Conservation (phyloP, 2,797 vertebrate species). For the Synaphobranchus kaupii region DNA sequence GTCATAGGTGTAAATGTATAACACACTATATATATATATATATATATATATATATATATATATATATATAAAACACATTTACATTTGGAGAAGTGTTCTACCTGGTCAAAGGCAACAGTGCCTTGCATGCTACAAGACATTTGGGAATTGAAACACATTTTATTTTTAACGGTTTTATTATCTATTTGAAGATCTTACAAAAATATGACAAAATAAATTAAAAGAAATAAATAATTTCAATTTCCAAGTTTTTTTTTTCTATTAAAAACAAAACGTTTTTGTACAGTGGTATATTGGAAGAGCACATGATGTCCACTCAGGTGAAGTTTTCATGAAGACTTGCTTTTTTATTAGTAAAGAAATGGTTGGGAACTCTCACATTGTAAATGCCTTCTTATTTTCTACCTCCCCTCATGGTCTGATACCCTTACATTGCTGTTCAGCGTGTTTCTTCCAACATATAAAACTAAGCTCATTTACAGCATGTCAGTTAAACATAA, state of each 20-base stretch:
- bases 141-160: conserved; percentile 44
- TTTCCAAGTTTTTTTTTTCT: conserved; percentile 68
- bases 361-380: conserved; percentile 52
- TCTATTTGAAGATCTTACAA: conserved; percentile 97
- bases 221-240: conserved; percentile 94
- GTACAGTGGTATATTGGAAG: conserved; percentile 76
- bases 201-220: conserved; percentile 99
- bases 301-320: conserved; percentile 62
- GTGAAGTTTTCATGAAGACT: conserved; percentile 64
- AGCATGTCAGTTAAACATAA: conserved; percentile 24
- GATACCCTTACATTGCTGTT: background rate
- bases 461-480: conserved; percentile 25
- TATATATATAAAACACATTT: background rate
- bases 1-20: background rate
- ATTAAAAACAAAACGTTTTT: conserved; percentile 64
- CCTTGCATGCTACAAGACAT: background rate
- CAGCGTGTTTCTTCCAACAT: background rate
- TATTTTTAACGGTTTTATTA: conserved; percentile 81
- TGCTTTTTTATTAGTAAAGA: conserved; percentile 58
- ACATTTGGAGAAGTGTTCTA: background rate
- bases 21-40: background rate
- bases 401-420: background rate
- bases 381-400: background rate
- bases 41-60: too few relatives aligned
- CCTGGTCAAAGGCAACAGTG: background rate